phyloP scores from a whole-genome alignment of 2,113 vertebrate genomes.

The Thryonomys swinderianus region DNA sequence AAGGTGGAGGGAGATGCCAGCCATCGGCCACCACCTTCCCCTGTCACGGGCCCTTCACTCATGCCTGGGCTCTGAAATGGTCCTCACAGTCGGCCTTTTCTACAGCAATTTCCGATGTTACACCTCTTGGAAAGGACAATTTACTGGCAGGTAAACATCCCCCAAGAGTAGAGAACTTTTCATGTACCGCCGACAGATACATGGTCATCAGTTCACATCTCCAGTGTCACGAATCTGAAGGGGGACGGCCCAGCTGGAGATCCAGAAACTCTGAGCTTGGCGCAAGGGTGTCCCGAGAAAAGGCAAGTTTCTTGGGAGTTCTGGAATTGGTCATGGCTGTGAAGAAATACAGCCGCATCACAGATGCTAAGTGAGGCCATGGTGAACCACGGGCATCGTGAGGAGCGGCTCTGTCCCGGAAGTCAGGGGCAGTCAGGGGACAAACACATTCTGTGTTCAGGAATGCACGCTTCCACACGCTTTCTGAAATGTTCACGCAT shows the following conservation, averaged over 20 bases:
- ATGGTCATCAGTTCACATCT: background rate
- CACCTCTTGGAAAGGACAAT: background rate
- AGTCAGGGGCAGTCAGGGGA: background rate
- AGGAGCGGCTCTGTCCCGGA: background rate
- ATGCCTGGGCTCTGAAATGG: background rate
- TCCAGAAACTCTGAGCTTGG: background rate
- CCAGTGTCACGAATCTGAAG: background rate
- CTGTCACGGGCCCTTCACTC: background rate
- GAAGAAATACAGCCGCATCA: background rate
- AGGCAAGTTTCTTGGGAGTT: background rate
- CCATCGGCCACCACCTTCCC: background rate
- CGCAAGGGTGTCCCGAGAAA: background rate
- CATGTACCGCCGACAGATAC: background rate
- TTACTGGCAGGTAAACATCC: background rate
- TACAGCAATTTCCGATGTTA: background rate
- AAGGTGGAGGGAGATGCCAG: constrained; percentile 33
- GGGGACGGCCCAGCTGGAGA: background rate
- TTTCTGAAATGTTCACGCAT: constrained; percentile 26
- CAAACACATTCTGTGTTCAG: background rate
- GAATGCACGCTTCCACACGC: background rate
- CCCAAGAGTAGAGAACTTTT: background rate
- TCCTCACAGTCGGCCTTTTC: background rate
- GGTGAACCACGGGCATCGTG: background rate
- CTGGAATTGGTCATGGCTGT: background rate
- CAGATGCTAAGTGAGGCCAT: background rate